A percentile compares a stretch with the other conserved stretches of the same genome.
Conservation (phyloP, 2,113 vertebrate genomes). For the Cathartes aura region DNA sequence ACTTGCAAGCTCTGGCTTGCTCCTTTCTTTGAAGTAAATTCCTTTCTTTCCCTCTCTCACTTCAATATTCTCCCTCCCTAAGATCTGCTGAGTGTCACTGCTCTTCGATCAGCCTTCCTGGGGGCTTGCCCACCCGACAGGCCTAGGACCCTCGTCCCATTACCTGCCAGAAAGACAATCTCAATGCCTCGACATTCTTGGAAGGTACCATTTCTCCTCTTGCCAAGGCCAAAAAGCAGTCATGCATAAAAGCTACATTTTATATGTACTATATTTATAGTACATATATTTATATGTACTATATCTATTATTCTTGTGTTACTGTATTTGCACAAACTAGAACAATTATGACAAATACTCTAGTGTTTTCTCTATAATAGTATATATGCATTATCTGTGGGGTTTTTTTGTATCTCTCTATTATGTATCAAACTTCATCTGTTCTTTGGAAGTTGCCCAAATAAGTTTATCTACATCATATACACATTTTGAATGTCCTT, state of each 20-base stretch:
- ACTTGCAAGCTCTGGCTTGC: background rate
- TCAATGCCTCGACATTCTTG: background rate
- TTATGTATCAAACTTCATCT: background rate
- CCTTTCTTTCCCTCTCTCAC: background rate
- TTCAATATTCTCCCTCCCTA: background rate
- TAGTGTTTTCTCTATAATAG: background rate
- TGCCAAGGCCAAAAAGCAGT: background rate
- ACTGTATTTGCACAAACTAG: background rate
- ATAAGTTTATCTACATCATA: background rate
- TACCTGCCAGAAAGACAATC: background rate
- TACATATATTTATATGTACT: accelerated
- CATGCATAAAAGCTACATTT: background rate
- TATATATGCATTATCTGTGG: background rate
- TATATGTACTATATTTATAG: accelerated
- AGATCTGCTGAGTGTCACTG: background rate
- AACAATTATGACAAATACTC: background rate
- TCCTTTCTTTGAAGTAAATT: background rate
- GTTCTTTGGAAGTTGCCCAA: background rate
- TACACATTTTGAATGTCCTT: background rate
- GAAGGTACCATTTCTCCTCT: background rate
- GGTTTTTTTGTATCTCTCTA: background rate
- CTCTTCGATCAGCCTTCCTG: background rate
- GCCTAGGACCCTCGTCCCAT: background rate
- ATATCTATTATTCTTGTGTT: background rate
- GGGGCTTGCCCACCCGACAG: background rate